Percentiles rank a stretch among this genome's conserved stretches.
These are phyloP conservation scores for Apogon talboti DNA, from an alignment of 2,797 vertebrate genomes.

Conservation along the genomic window DNA sequence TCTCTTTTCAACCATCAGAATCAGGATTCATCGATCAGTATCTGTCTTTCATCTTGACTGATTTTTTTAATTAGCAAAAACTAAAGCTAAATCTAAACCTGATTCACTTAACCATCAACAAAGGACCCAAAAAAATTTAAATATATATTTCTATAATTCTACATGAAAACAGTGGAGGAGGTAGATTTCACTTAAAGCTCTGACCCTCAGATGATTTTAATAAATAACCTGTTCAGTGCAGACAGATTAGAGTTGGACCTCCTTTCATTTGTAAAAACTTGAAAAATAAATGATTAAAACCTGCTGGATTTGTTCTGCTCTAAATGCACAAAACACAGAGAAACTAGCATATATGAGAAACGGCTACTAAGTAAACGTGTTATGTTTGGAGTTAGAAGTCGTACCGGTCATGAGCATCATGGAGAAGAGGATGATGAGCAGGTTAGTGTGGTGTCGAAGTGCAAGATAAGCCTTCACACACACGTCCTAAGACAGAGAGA, in stretches of 20 bases:
- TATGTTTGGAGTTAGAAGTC: not conserved
- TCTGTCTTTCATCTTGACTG: not conserved
- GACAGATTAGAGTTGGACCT: not conserved
- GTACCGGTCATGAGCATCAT: conserved; percentile 96
- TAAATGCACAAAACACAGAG: not conserved
- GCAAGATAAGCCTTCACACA: conserved; percentile 96
- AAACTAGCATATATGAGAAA: too few relatives aligned
- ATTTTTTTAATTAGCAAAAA: too few relatives aligned
- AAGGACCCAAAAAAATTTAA: too few relatives aligned
- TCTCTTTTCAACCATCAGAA: not conserved
- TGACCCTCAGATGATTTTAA: not conserved
- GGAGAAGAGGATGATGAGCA: conserved; percentile 98
- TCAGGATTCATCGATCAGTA: not conserved
- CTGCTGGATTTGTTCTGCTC: not conserved
- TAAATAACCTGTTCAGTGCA: not conserved
- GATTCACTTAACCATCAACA: too few relatives aligned
- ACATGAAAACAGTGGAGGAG: too few relatives aligned
- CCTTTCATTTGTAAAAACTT: too few relatives aligned
- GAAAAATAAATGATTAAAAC: not conserved
- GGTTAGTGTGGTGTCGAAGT: conserved; percentile 95
- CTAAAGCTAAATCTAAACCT: too few relatives aligned
- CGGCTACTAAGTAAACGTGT: too few relatives aligned
- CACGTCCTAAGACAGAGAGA: conserved; percentile 82
- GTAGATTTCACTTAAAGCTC: too few relatives aligned
- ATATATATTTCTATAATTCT: too few relatives aligned